Conservation (phyloP, 1,140 invertebrate genomes). For the Drosophila melanica region DNA sequence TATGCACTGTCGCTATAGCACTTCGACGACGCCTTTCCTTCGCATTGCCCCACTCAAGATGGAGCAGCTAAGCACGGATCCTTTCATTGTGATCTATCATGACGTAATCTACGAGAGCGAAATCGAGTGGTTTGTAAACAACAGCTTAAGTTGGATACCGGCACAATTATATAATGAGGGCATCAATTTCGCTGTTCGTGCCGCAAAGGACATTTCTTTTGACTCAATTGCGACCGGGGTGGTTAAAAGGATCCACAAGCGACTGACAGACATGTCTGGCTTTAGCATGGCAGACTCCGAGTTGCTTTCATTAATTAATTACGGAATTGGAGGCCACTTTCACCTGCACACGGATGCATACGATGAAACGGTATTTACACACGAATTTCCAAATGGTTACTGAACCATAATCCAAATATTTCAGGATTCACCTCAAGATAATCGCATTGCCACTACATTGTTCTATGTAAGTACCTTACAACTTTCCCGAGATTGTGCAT, state of each 20-base stretch:
- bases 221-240: no score
- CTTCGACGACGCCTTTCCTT: conserved; percentile 89
- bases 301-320: conserved; percentile 86
- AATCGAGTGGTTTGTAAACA: conserved; percentile 92
- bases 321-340: conserved; percentile 88
- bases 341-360: no score
- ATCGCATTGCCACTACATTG: no score
- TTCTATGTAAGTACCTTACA: no score
- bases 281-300: conserved; percentile 87
- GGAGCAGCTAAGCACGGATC: conserved; percentile 93
- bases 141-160: conserved; percentile 92
- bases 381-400: no score
- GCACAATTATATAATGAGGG: conserved; percentile 84
- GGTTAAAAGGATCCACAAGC: conserved; percentile 88
- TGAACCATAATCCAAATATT: no score
- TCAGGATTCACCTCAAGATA: no score
- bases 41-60: conserved; percentile 94
- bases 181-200: no score
- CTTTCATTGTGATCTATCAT: conserved; percentile 94
- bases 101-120: conserved; percentile 94
- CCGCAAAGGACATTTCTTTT: no score
- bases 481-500: conserved; percentile 85
- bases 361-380: no score
- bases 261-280: conserved; percentile 90
- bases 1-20: conserved; percentile 91